Evolutionary conservation across 2,113 vertebrate species (phyloP).

Genomic region (Hiodon tergisus): DNA sequence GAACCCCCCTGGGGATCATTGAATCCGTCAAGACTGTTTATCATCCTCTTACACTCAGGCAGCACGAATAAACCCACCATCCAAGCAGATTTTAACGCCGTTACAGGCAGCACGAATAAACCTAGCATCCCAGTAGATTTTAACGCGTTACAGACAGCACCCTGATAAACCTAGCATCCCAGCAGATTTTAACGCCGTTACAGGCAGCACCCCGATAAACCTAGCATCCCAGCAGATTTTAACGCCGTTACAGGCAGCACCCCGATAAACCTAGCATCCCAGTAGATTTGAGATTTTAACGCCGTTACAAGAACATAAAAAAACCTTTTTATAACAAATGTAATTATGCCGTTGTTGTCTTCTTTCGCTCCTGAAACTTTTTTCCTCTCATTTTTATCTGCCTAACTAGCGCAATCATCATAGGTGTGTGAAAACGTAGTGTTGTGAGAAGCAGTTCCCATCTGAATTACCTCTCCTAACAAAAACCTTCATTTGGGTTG

Average conservation of each 20-base stretch:
- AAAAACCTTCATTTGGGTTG: constrained; percentile 1
- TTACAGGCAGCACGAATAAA: too few relatives aligned
- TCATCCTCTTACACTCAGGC: not conserved
- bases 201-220: too few relatives aligned
- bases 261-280: not conserved
- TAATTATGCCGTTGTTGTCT: not conserved
- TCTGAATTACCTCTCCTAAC: not conserved
- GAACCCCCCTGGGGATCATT: constrained; percentile 2
- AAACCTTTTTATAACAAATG: not conserved
- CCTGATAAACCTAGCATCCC: too few relatives aligned
- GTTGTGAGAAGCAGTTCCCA: not conserved
- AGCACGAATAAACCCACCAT: not conserved
- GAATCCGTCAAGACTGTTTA: constrained; percentile 16
- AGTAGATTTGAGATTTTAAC: not conserved
- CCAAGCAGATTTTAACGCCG: too few relatives aligned
- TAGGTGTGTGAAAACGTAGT: too few relatives aligned
- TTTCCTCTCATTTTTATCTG: not conserved
- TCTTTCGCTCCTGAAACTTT: not conserved
- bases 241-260: not conserved
- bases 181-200: too few relatives aligned
- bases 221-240: too few relatives aligned
- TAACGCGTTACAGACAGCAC: too few relatives aligned
- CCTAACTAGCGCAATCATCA: constrained; percentile 2
- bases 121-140: too few relatives aligned
- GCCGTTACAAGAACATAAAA: not conserved